phyloP scores from a whole-genome alignment of 2,113 vertebrate species.

The Tympanuchus pallidicinctus region DNA sequence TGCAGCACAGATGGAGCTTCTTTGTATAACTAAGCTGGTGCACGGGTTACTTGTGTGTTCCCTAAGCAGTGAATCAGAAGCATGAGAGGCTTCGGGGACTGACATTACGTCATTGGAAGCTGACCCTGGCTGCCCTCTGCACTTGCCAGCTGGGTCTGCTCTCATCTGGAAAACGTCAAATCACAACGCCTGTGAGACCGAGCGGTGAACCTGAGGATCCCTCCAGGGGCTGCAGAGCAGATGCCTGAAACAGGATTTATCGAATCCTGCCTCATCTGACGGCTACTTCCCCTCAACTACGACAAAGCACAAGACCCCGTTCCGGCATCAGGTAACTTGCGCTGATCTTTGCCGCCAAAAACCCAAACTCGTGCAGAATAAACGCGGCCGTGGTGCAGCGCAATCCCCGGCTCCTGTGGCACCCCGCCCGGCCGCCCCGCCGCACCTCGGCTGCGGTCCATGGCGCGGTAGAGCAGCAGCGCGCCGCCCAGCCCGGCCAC shows the following conservation, averaged over 20 bases:
- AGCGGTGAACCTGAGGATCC: rapidly evolving
- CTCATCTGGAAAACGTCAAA: not conserved
- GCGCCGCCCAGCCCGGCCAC: not conserved
- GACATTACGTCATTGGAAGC: not conserved
- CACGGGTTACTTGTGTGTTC: not conserved
- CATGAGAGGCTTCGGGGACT: no score
- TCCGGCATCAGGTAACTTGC: not conserved
- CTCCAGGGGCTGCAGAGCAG: not conserved
- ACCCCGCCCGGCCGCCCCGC: not conserved
- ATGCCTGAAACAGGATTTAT: rapidly evolving
- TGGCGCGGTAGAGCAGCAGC: constrained; percentile 45
- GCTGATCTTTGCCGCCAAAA: not conserved
- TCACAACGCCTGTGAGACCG: rapidly evolving
- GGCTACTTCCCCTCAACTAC: rapidly evolving
- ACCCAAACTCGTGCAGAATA: not conserved
- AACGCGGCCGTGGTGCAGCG: not conserved
- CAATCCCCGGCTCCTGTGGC: not conserved
- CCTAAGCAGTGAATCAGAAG: rapidly evolving
- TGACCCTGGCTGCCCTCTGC: rapidly evolving
- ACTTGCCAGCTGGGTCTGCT: rapidly evolving
- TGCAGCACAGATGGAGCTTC: not conserved
- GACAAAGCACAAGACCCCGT: rapidly evolving
- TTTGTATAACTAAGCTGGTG: not conserved
- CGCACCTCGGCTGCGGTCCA: constrained; percentile 51
- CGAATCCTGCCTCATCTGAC: not conserved